Conservation (phyloP, 2,797 vertebrate species). For the Meda fulgida region DNA sequence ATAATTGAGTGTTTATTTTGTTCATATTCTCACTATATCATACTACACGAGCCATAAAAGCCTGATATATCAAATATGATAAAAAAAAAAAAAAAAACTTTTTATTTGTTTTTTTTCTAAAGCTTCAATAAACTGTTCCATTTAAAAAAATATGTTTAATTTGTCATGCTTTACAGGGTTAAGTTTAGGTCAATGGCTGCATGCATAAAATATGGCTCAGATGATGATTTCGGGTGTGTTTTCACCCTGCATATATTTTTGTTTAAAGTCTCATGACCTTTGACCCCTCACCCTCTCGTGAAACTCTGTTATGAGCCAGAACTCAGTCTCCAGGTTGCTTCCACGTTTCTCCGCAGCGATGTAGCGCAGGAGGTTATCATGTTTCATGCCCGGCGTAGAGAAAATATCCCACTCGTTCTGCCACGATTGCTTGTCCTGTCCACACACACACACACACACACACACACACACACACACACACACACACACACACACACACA, state of each 20-base stretch:
- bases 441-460: not conserved
- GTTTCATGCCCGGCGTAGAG: constrained; percentile 89
- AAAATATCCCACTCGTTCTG: constrained; percentile 90
- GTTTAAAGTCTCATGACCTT: not conserved
- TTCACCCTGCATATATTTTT: not conserved
- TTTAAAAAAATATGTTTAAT: too few relatives aligned
- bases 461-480: not conserved
- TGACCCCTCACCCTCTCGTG: constrained; percentile 86
- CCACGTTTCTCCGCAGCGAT: constrained; percentile 89
- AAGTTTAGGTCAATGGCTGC: too few relatives aligned
- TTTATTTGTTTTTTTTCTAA: too few relatives aligned
- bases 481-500: not conserved
- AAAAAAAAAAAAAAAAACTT: too few relatives aligned
- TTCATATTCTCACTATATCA: too few relatives aligned
- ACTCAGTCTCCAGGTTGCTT: constrained; percentile 86
- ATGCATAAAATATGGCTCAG: not conserved
- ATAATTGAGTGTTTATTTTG: too few relatives aligned
- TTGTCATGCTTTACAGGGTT: not conserved
- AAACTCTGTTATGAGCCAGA: constrained; percentile 93
- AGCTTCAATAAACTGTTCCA: too few relatives aligned
- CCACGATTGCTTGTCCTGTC: constrained; percentile 92
- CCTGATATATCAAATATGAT: too few relatives aligned
- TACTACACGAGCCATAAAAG: too few relatives aligned
- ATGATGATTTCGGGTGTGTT: too few relatives aligned
- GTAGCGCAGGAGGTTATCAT: constrained; percentile 90